Evolutionary conservation across 2,797 vertebrate genomes (phyloP), one percentile per base, ranked within the genome.

Genomic region (Acrossocheilus fasciatus): DNA sequence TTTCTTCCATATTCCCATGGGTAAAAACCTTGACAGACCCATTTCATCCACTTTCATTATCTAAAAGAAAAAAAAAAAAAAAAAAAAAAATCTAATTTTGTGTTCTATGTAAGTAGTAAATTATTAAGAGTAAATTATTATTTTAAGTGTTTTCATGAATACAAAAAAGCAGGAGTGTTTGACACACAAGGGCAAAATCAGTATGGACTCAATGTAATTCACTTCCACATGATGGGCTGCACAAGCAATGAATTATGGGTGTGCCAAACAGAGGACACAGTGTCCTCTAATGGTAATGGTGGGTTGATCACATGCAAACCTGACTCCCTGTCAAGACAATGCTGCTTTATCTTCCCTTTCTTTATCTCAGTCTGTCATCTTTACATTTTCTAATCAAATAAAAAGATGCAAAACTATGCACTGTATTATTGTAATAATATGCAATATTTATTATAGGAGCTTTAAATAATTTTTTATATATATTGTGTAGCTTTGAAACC

Each of bases 191-290:
- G 64, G 30, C 59, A 57, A 64, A 43, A 69, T 72, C 81, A 84
- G 75, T 43, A 66, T 52, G 62, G 50, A 68, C 50, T 81, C 62
- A 75, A 52, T 43, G 77, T 85, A 77, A 43, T 76, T 75, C 69
- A 72, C 69, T 76, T 83, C 47, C 66, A 34, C 75, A 75, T 34
- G 30, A 87, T 18, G 20, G 47, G 57, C 47, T 23, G 52, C 73
- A 68, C 52, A 72, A 41, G 8, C 36, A 84, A 18, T 88, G 83
- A 85, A 87, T 87, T 81, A 83, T 84, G 76, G 81, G 82, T 83
- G 54, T 41, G 70, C 59, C 89, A 85, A 18, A 45, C 41, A 90
- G 91, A 95, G 93, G 93, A 92, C 93, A 89, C 17, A 23, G 83
- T 57, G 92, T 91, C 93, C 92, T 94, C 91, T 81, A 69, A 50